These are phyloP conservation scores for Tinea pellionella DNA, from an alignment of 2,888 invertebrate genomes.

Conservation along the genomic window DNA sequence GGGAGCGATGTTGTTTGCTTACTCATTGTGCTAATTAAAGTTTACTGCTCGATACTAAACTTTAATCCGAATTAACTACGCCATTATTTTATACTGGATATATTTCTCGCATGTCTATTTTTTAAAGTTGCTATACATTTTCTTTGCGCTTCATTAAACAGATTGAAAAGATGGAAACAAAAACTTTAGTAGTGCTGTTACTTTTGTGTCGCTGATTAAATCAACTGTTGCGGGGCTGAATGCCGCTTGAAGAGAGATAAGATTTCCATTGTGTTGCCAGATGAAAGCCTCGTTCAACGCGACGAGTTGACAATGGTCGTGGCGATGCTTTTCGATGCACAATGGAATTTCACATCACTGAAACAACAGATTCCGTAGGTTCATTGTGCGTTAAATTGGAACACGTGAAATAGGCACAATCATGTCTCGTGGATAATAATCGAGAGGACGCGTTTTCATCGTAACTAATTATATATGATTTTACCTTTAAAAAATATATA, in stretches of 20 bases:
- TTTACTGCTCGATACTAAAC: slow-evolving; percentile 7
- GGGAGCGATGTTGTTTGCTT: slow-evolving; percentile 13
- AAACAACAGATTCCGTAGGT: slow-evolving; percentile 54
- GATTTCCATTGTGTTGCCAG: slow-evolving; percentile 44
- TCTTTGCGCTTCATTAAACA: background rate
- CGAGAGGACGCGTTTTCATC: background rate
- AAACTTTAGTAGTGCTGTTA: slow-evolving; percentile 14
- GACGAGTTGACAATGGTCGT: slow-evolving; percentile 16
- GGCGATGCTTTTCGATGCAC: slow-evolving; percentile 38
- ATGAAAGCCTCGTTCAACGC: slow-evolving; percentile 34
- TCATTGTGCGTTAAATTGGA: slow-evolving; percentile 58
- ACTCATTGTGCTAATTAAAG: slow-evolving; percentile 14
- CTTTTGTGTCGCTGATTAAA: slow-evolving; percentile 32
- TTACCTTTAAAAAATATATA: no score
- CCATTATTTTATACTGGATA: background rate
- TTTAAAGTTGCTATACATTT: background rate
- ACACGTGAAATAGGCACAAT: slow-evolving; percentile 28
- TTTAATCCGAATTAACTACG: background rate
- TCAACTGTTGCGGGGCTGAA: slow-evolving; percentile 30
- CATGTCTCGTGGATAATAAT: slow-evolving; percentile 4
- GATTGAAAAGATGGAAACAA: slow-evolving; percentile 11
- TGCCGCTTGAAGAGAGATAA: slow-evolving; percentile 44
- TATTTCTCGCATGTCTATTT: background rate
- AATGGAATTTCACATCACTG: slow-evolving; percentile 48
- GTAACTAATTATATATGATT: background rate